phyloP scores from a whole-genome alignment of 2,797 vertebrate genomes.

The Gymnoscopelus microlampas region DNA sequence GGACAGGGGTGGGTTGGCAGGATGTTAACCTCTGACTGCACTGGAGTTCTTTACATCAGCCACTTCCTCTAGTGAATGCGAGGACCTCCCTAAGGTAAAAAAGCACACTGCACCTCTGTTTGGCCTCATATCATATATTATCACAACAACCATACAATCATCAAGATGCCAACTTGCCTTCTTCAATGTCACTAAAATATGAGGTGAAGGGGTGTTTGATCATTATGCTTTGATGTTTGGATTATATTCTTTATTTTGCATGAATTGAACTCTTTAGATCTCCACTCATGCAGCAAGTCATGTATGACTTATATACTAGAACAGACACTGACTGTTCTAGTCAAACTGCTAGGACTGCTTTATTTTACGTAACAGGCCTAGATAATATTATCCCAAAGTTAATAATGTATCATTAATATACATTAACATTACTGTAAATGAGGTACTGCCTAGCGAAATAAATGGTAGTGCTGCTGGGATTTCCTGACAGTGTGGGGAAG shows the following conservation, averaged over 20 bases:
- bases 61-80: slow-evolving; percentile 16
- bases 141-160: too few relatives aligned
- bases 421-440: too few relatives aligned
- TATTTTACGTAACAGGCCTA: slow-evolving; percentile 37
- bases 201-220: too few relatives aligned
- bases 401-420: too few relatives aligned
- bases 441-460: too few relatives aligned
- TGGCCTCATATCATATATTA: too few relatives aligned
- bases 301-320: slow-evolving; percentile 40
- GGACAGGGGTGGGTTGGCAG: background rate
- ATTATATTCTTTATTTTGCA: too few relatives aligned
- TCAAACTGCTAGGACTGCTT: slow-evolving; percentile 8
- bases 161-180: too few relatives aligned
- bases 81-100: background rate
- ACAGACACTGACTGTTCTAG: slow-evolving; percentile 11
- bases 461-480: too few relatives aligned
- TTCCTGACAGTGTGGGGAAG: too few relatives aligned
- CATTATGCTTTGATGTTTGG: too few relatives aligned
- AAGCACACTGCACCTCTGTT: background rate
- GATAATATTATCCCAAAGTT: slow-evolving; percentile 29
- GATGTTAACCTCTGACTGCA: slow-evolving; percentile 13
- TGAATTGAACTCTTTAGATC: background rate
- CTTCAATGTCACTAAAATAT: too few relatives aligned
- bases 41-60: slow-evolving; percentile 25
- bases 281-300: background rate